Percentiles rank a stretch among this genome's conserved stretches.
Conservation (phyloP, 2,113 vertebrate genomes). For the Hypocryptadius cinnamomeus region DNA sequence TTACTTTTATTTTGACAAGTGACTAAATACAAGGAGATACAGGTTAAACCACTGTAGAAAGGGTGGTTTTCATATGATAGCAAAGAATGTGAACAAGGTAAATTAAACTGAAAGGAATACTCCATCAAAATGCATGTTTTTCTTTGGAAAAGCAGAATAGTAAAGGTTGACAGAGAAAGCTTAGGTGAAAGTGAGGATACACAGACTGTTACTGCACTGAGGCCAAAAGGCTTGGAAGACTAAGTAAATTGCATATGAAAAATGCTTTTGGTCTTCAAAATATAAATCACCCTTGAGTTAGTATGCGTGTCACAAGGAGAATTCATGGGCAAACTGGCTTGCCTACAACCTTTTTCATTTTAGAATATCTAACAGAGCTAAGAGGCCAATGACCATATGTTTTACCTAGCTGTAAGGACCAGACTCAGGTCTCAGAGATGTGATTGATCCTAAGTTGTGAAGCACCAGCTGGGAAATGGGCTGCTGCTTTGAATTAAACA, state of each 20-base stretch:
- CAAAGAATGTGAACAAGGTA: background rate
- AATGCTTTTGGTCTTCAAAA: background rate
- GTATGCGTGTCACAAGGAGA: background rate
- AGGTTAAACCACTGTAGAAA: background rate
- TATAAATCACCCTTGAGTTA: background rate
- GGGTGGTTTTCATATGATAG: background rate
- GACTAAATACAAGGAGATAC: background rate
- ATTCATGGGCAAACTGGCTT: background rate
- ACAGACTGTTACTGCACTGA: background rate
- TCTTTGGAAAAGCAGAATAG: background rate
- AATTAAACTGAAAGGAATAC: background rate
- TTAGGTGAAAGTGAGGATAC: background rate
- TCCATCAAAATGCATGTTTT: background rate
- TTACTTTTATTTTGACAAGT: background rate
- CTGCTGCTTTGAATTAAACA: background rate
- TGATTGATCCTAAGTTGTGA: background rate
- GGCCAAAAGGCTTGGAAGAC: background rate
- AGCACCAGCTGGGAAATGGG: background rate
- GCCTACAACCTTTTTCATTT: background rate
- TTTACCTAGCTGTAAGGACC: background rate
- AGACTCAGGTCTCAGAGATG: background rate
- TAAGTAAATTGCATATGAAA: background rate
- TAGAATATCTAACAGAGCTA: background rate
- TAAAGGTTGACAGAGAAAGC: background rate
- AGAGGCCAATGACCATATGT: background rate